Percentiles rank a stretch among this genome's conserved stretches.
Conservation (phyloP, 2,113 vertebrate genomes). For the Vulpes ferrilata region DNA sequence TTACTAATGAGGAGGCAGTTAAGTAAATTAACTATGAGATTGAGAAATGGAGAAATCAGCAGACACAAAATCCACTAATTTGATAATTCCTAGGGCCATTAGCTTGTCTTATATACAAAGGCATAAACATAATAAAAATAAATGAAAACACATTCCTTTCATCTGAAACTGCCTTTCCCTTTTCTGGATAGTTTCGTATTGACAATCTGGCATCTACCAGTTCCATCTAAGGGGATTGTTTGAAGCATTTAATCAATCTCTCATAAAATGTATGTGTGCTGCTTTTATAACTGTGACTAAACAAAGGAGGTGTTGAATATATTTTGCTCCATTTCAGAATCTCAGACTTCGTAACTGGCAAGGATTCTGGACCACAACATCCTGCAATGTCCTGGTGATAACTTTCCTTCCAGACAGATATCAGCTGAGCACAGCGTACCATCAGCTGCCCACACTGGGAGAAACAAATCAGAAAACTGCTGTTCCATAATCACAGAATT, state of each 20-base stretch:
- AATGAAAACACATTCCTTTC: constrained; percentile 29
- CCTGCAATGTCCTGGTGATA: constrained; percentile 73
- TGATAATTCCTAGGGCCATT: constrained; percentile 54
- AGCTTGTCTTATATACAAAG: constrained; percentile 41
- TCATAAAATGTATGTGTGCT: constrained; percentile 72
- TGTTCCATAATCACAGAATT: constrained; percentile 80
- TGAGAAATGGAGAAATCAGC: constrained; percentile 59
- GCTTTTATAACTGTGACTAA: constrained; percentile 72
- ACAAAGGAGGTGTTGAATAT: constrained; percentile 59
- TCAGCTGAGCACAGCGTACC: constrained; percentile 71
- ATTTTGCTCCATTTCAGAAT: constrained; percentile 74
- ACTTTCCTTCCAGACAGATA: constrained; percentile 79
- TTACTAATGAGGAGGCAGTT: constrained; percentile 51
- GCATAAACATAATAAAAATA: constrained; percentile 57
- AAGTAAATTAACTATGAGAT: constrained; percentile 65
- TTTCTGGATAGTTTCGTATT: not conserved
- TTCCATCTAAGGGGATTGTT: not conserved
- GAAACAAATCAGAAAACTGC: constrained; percentile 84
- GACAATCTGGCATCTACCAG: constrained; percentile 22
- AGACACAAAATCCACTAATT: constrained; percentile 68
- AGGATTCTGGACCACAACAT: constrained; percentile 65
- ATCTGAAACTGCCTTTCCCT: constrained; percentile 52
- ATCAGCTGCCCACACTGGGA: constrained; percentile 77
- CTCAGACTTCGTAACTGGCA: constrained; percentile 74
- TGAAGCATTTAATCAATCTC: constrained; percentile 52